Evolutionary conservation across 2,113 vertebrate genomes (phyloP), one percentile per base, ranked within the genome.

Genomic region (Hepsetus odoe): DNA sequence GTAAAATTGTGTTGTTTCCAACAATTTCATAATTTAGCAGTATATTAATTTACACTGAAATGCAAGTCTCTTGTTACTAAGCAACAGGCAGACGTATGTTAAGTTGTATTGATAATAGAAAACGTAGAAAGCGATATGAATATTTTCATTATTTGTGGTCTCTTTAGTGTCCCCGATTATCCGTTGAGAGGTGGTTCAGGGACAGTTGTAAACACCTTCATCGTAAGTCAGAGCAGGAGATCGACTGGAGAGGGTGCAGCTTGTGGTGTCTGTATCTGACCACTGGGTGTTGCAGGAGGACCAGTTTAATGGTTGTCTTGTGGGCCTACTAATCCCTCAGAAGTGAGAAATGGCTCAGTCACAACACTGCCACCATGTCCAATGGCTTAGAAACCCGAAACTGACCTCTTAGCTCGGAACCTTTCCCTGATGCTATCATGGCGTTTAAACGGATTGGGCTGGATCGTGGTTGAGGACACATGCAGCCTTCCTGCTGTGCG

Each of bases 201-300:
- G n/a, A n/a, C 35, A 38, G 35, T 38, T 49, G 12, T 20, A 49
- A 14, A 49, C 20, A 24, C 13, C 35, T 46, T 65, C 73, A 68
- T 56, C 64, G 73, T 74, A 38, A 42, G 74, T 68, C 51, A 72
- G n/a, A 26, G 32, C 40, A 66, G 20, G 12, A 55, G 24, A 10
- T 24, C 1, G 10, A 9, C 46, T 20, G 35, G 7, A 2, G 20
- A 5, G 16, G 3, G 38, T 51, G 44, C 26, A 30, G 69, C 75
- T 2, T 87, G 86, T 74, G 79, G 76, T 87, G 76, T 80, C 84
- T 46, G 13, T 13, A 7, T 80, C 81, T 81, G 76, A 74, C 86
- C 86, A 87, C 86, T 84, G 73, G 86, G 86, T 87, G 86, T 77
- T 87, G 86, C 86, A 87, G 84, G 32, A 81, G 83, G 76, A 80